Evolutionary conservation across 2,888 invertebrate species (phyloP).

Genomic region (Palloptera scutellata): DNA sequence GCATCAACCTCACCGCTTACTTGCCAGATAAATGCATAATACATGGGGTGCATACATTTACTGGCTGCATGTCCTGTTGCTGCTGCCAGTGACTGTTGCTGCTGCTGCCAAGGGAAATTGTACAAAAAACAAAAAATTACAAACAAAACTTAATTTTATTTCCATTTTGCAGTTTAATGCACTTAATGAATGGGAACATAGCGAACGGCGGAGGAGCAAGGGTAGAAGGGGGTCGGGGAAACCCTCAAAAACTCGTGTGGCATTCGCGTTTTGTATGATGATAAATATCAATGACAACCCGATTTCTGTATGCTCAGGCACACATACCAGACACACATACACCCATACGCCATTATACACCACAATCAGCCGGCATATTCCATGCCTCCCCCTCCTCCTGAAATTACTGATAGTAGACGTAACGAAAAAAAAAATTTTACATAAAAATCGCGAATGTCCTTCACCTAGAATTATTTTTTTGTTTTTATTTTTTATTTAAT

Average conservation of each 20-base stretch:
- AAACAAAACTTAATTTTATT: constrained; percentile 43
- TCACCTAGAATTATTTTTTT: constrained; percentile 59
- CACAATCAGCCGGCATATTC: too few species aligned
- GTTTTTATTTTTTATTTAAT: constrained; percentile 39
- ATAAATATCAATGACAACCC: constrained; percentile 3
- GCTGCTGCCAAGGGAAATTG: too few species aligned
- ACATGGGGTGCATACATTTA: too few species aligned
- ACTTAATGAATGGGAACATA: constrained; percentile 51
- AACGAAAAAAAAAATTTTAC: constrained; percentile 25
- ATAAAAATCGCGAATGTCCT: constrained; percentile 48
- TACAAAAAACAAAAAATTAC: constrained; percentile 8
- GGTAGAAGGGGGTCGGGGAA: too few species aligned
- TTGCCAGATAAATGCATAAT: too few species aligned
- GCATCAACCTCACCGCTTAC: too few species aligned
- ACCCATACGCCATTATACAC: neutral
- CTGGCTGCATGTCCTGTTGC: too few species aligned
- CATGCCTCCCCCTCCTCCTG: too few species aligned
- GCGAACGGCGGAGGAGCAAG: neutral
- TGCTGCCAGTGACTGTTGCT: too few species aligned
- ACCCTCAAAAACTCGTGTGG: neutral
- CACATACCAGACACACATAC: neutral
- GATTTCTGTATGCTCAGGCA: neutral
- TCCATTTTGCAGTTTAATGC: constrained; percentile 49
- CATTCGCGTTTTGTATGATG: neutral
- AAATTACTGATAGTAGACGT: constrained; percentile 19